phyloP scores from a whole-genome alignment of 2,888 invertebrate species.

The Macropis europaea region DNA sequence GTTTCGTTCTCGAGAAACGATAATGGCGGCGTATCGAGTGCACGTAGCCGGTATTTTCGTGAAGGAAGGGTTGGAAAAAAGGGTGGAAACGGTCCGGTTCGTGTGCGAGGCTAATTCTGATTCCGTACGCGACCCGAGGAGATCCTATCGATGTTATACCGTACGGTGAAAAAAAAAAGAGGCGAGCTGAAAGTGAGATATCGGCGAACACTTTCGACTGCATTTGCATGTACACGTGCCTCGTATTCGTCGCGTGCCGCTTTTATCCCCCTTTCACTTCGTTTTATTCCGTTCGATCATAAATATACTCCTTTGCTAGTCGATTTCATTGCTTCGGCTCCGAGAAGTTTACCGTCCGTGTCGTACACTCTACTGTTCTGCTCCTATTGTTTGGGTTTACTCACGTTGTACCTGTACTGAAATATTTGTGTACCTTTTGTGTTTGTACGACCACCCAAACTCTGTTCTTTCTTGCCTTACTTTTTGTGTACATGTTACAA shows the following conservation, averaged over 20 bases:
- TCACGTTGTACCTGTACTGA: no score
- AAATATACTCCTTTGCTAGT: no score
- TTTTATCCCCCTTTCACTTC: no score
- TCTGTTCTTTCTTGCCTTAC: no score
- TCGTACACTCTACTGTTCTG: no score
- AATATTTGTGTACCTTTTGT: no score
- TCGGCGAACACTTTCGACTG: not conserved
- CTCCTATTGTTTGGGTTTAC: no score
- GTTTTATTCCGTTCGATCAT: no score
- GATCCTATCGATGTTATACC: conserved; percentile 12
- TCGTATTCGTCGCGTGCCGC: not conserved
- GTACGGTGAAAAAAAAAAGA: not conserved
- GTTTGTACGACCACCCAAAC: no score
- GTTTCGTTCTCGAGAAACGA: conserved; percentile 6
- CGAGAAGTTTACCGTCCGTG: no score
- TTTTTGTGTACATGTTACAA: no score
- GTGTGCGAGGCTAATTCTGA: conserved; percentile 24
- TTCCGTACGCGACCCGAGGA: conserved; percentile 16
- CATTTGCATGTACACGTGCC: conserved; percentile 8
- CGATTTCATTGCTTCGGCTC: no score
- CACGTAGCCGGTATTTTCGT: conserved; percentile 3
- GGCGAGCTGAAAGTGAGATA: not conserved
- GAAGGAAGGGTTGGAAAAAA: not conserved
- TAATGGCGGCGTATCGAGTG: conserved; percentile 2
- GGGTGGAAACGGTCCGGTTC: not conserved